Percentiles rank a stretch among this genome's conserved stretches.
Evolutionary conservation across 2,888 invertebrate species (phyloP).

Genomic region (Odontocolon sp.): DNA sequence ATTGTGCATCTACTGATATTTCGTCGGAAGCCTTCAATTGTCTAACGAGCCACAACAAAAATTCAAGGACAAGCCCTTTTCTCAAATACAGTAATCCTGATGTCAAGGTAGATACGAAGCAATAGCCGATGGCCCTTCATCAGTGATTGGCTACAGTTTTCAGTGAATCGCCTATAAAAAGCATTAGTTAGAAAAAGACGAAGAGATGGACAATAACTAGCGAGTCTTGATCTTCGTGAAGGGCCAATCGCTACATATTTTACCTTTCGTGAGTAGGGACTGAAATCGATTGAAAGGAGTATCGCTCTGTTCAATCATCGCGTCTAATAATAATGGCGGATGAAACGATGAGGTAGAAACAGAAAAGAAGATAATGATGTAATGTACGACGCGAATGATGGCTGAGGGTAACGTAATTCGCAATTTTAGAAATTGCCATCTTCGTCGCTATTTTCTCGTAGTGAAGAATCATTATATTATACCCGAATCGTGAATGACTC

Average conservation of each 20-base stretch:
- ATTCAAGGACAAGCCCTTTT: background rate
- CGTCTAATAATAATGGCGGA: no score
- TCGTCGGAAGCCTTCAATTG: slow-evolving; percentile 14
- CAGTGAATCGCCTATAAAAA: no score
- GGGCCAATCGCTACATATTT: no score
- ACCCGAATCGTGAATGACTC: slow-evolving; percentile 47
- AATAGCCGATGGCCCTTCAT: no score
- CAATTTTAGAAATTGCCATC: background rate
- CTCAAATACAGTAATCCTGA: background rate
- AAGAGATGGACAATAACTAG: no score
- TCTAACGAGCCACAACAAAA: slow-evolving; percentile 24
- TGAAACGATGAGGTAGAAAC: no score
- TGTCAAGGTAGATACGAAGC: background rate
- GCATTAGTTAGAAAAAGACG: no score
- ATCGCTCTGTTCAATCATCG: no score
- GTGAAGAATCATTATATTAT: slow-evolving; percentile 20
- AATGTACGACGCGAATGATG: background rate
- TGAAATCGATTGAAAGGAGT: no score
- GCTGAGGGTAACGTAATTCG: background rate
- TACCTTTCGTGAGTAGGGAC: no score
- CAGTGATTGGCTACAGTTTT: no score
- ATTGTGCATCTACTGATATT: slow-evolving; percentile 1
- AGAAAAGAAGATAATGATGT: background rate
- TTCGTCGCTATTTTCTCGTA: slow-evolving; percentile 6
- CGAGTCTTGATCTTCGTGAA: no score